Conservation (phyloP, 2,888 invertebrate genomes). For the Germaria angustata region DNA sequence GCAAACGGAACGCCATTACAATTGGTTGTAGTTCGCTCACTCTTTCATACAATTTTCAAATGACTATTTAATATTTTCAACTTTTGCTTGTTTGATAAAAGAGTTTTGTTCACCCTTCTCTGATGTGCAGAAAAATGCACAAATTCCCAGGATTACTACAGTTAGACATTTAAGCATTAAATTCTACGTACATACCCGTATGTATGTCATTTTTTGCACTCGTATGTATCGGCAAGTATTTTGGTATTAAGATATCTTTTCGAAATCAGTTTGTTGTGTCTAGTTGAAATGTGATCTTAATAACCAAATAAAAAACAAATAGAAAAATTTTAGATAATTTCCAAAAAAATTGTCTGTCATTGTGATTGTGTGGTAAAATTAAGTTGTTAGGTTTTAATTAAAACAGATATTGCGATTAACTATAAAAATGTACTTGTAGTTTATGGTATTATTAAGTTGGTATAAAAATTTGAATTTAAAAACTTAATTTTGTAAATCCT, state of each 20-base stretch:
- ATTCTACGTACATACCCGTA: not conserved
- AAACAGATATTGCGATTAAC: not conserved
- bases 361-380: not conserved
- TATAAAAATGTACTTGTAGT: no score
- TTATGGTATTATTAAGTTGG: no score
- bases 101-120: conserved; percentile 5
- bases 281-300: conserved; percentile 17
- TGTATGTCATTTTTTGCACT: no score
- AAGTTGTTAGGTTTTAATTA: not conserved
- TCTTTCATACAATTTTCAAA: not conserved
- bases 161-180: not conserved
- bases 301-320: not conserved
- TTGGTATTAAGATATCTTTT: conserved; percentile 29
- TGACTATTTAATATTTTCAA: not conserved
- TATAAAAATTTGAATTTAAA: no score
- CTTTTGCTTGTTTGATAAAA: not conserved
- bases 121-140: not conserved
- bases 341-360: not conserved
- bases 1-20: conserved; percentile 3
- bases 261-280: conserved; percentile 25
- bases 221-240: no score
- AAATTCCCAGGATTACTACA: conserved; percentile 15
- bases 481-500: no score
- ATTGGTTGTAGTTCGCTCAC: conserved; percentile 43
- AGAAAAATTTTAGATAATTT: not conserved